phyloP scores from a whole-genome alignment of 2,888 invertebrate species.

The Ochlodes sylvanus region DNA sequence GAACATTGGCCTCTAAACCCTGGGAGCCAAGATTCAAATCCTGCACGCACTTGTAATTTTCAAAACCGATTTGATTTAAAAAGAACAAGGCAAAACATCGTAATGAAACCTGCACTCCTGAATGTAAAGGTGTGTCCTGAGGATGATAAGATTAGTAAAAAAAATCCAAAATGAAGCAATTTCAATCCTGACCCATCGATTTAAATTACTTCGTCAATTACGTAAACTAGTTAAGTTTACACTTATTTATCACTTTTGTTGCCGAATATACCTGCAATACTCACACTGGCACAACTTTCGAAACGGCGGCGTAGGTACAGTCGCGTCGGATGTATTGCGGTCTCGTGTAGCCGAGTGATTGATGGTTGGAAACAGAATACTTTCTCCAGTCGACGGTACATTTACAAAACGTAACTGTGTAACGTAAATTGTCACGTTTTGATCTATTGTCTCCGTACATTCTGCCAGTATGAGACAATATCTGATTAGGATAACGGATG shows the following conservation, averaged over 20 bases:
- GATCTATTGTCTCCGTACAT: slow-evolving; percentile 5
- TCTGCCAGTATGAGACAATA: slow-evolving; percentile 5
- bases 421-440: slow-evolving; percentile 15
- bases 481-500: slow-evolving; percentile 11
- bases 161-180: too few species aligned
- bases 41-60: too few species aligned
- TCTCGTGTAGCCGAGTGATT: slow-evolving; percentile 55
- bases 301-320: neutral
- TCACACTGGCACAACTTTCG: neutral
- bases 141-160: too few species aligned
- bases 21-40: too few species aligned
- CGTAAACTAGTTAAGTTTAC: neutral
- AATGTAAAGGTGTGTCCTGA: too few species aligned
- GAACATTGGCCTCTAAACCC: too few species aligned
- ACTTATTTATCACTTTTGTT: neutral
- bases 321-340: slow-evolving; percentile 43
- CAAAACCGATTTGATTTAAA: too few species aligned
- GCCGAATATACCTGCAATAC: neutral
- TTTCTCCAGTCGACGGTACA: slow-evolving; percentile 12
- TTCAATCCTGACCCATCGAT: too few species aligned
- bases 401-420: slow-evolving; percentile 14
- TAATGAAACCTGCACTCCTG: too few species aligned
- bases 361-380: slow-evolving; percentile 44
- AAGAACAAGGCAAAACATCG: too few species aligned
- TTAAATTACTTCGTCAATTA: too few species aligned